Evolutionary conservation across 2,797 vertebrate genomes (phyloP).

Genomic region (Petrocephalus sullivani): DNA sequence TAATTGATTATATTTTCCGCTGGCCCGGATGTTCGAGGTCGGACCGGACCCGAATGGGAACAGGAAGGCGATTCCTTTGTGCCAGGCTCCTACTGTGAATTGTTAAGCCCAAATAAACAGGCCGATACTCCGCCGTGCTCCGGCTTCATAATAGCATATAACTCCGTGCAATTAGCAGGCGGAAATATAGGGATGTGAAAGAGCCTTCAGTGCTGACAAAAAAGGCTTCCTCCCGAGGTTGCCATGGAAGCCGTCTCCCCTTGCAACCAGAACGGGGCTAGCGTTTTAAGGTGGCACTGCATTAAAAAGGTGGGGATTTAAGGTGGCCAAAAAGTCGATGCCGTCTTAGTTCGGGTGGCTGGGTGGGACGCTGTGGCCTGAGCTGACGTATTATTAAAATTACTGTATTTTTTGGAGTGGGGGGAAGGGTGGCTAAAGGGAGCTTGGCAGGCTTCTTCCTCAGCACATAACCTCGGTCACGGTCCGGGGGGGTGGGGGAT

Average conservation of each 20-base stretch:
- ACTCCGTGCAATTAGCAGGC: constrained; percentile 22
- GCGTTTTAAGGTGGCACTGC: constrained; percentile 20
- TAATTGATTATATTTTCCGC: not conserved
- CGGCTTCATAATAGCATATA: constrained; percentile 10
- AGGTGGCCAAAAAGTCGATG: not conserved
- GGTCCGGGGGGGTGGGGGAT: not conserved
- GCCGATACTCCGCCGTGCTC: not conserved
- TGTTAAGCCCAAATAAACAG: not conserved
- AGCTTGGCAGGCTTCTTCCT: not conserved
- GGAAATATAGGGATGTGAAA: constrained; percentile 32
- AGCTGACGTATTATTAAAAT: not conserved
- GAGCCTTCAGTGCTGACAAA: constrained; percentile 37
- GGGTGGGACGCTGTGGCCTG: not conserved
- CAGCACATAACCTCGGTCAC: not conserved
- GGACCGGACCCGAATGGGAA: not conserved
- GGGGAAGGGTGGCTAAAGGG: not conserved
- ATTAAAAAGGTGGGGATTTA: constrained; percentile 19
- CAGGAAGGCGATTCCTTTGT: not conserved
- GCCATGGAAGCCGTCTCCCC: constrained; percentile 34
- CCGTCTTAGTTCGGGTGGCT: not conserved
- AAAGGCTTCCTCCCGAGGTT: constrained; percentile 36
- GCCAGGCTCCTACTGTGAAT: constrained; percentile 3
- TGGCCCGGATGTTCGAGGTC: not conserved
- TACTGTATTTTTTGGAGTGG: not conserved
- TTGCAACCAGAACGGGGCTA: constrained; percentile 18